Conservation (phyloP, 2,113 vertebrate genomes). For the Otolemur garnettii region DNA sequence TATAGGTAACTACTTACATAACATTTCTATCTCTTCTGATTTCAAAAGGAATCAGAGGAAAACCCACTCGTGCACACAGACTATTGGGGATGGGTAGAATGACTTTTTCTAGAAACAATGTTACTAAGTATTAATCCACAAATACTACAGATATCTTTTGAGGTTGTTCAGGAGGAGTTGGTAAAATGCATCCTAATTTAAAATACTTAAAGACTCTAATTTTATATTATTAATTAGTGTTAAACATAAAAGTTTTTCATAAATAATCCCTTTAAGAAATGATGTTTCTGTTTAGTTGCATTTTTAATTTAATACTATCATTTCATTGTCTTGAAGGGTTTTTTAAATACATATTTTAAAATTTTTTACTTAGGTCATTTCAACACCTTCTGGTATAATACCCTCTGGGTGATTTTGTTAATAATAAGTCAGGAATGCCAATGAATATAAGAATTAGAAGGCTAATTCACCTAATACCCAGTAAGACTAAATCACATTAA, state of each 20-base stretch:
- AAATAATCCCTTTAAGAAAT: background rate
- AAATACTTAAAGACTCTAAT: background rate
- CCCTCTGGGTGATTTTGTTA: background rate
- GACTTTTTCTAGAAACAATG: background rate
- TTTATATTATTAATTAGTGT: background rate
- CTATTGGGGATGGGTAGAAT: background rate
- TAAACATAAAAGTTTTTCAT: conserved; percentile 10
- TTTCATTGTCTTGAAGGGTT: background rate
- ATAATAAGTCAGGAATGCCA: background rate
- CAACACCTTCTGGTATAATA: background rate
- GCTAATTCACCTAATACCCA: background rate
- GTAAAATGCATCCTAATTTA: conserved; percentile 11
- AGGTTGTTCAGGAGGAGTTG: background rate
- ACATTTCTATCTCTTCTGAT: background rate
- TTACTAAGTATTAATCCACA: background rate
- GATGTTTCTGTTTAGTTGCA: background rate
- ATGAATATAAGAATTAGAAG: background rate
- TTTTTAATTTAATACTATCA: background rate
- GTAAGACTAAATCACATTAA: background rate
- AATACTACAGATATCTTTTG: background rate
- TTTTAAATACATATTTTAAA: background rate
- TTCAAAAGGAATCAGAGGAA: background rate
- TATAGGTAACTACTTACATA: conserved; percentile 29
- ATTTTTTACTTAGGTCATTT: background rate
- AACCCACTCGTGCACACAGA: background rate